Conservation (phyloP, 2,113 vertebrate genomes). For the Antennarius striatus region DNA sequence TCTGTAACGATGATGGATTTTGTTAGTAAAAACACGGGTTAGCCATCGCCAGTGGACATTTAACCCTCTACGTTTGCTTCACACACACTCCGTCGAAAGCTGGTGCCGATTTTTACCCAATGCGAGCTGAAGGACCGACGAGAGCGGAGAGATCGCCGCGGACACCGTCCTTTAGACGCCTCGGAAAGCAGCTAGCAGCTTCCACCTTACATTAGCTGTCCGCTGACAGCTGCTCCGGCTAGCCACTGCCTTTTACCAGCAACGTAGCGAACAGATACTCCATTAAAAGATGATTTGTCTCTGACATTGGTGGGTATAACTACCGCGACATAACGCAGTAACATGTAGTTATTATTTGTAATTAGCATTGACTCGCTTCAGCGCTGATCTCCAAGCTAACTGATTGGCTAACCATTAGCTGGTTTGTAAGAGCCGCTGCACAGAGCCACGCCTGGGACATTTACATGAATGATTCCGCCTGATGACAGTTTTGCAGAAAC, state of each 20-base stretch:
- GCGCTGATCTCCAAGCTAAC: constrained; percentile 24
- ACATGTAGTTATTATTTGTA: neutral
- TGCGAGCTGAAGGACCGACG: constrained; percentile 29
- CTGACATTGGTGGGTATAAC: constrained; percentile 67
- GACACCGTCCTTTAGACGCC: constrained; percentile 48
- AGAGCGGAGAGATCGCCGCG: constrained; percentile 39
- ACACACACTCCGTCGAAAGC: constrained; percentile 3
- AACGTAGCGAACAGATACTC: constrained; percentile 23
- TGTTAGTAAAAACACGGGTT: neutral
- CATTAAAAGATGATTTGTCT: constrained; percentile 49
- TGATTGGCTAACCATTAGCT: constrained; percentile 37
- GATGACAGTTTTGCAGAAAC: neutral
- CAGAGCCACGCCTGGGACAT: constrained; percentile 67
- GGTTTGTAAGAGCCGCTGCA: constrained; percentile 58
- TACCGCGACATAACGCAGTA: neutral
- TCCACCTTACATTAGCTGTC: constrained; percentile 54
- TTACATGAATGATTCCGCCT: constrained; percentile 29
- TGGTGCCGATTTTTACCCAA: constrained; percentile 39
- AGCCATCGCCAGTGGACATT: neutral
- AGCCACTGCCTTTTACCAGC: constrained; percentile 25
- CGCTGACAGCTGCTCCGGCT: constrained; percentile 56
- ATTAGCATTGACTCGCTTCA: constrained; percentile 11
- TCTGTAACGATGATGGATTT: constrained; percentile 28
- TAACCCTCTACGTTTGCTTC: neutral
- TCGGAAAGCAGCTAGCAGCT: constrained; percentile 57